Conservation (phyloP, 2,888 invertebrate species). For the Drosophila tanythrix region DNA sequence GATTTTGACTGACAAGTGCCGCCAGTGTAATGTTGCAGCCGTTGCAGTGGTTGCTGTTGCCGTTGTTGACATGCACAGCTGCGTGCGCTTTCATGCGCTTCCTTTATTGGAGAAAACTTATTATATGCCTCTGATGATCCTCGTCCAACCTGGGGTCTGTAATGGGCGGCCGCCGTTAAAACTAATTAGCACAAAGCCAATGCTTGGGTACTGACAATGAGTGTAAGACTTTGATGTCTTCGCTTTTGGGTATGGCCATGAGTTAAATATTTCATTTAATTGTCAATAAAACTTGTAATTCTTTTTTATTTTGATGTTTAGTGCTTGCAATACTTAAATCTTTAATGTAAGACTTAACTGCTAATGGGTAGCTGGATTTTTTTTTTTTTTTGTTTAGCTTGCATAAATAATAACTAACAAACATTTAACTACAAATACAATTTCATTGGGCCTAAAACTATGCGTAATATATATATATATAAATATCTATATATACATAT, state of each 20-base stretch:
- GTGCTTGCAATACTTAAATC: slow-evolving; percentile 76
- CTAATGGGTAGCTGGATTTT: slow-evolving; percentile 34
- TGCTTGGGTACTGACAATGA: slow-evolving; percentile 15
- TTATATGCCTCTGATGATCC: slow-evolving; percentile 70
- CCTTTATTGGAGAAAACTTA: slow-evolving; percentile 80
- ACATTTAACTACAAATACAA: slow-evolving; percentile 72
- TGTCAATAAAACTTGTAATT: slow-evolving; percentile 77
- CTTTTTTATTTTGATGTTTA: slow-evolving; percentile 63
- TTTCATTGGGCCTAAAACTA: slow-evolving; percentile 49
- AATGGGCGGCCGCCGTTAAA: slow-evolving; percentile 48
- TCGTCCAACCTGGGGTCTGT: slow-evolving; percentile 22
- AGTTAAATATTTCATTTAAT: slow-evolving; percentile 49
- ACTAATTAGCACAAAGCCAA: slow-evolving; percentile 76
- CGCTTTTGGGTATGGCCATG: slow-evolving; percentile 24
- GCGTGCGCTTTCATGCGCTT: slow-evolving; percentile 79
- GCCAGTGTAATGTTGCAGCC: slow-evolving; percentile 66
- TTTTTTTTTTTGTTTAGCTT: slow-evolving; percentile 42
- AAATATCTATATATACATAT: slow-evolving; percentile 16
- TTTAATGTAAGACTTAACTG: slow-evolving; percentile 63
- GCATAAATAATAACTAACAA: slow-evolving; percentile 81
- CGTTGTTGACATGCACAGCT: slow-evolving; percentile 81
- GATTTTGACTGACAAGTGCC: slow-evolving; percentile 84
- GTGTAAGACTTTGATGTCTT: slow-evolving; percentile 22
- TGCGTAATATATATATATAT: slow-evolving; percentile 14
- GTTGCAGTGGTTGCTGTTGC: slow-evolving; percentile 33